Conservation (phyloP, 2,888 invertebrate species). For the Sicus ferrugineus region DNA sequence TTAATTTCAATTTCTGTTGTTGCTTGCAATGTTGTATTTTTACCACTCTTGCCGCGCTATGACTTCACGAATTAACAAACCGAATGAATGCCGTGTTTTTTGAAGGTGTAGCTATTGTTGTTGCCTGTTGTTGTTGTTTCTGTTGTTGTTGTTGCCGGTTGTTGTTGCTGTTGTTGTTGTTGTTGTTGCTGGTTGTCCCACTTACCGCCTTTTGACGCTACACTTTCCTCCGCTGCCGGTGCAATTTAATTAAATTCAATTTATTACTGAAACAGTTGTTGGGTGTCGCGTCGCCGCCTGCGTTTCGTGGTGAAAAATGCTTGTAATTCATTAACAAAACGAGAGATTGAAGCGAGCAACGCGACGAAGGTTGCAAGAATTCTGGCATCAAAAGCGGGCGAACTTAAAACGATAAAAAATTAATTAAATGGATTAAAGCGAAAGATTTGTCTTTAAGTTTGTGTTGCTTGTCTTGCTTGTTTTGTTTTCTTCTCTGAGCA, state of each 20-base stretch:
- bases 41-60: slow-evolving; percentile 32
- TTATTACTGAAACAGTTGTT: slow-evolving; percentile 27
- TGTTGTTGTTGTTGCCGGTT: slow-evolving; percentile 30
- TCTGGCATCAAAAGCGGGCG: too few species aligned
- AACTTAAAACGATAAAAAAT: too few species aligned
- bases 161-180: slow-evolving; percentile 25
- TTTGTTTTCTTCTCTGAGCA: too few species aligned
- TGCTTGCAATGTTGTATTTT: slow-evolving; percentile 34
- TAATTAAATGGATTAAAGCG: too few species aligned
- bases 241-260: slow-evolving; percentile 33
- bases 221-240: slow-evolving; percentile 26
- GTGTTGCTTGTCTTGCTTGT: too few species aligned
- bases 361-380: too few species aligned
- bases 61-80: slow-evolving; percentile 55
- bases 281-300: slow-evolving; percentile 31
- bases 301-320: slow-evolving; percentile 19
- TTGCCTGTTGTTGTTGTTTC: slow-evolving; percentile 15
- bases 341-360: slow-evolving; percentile 19
- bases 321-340: slow-evolving; percentile 18
- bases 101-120: background rate
- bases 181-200: slow-evolving; percentile 15
- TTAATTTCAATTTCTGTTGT: slow-evolving; percentile 19
- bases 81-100: slow-evolving; percentile 34
- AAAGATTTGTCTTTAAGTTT: too few species aligned
- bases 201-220: slow-evolving; percentile 38